Conservation (phyloP, 2,113 vertebrate species). For the Lonchura striata region DNA sequence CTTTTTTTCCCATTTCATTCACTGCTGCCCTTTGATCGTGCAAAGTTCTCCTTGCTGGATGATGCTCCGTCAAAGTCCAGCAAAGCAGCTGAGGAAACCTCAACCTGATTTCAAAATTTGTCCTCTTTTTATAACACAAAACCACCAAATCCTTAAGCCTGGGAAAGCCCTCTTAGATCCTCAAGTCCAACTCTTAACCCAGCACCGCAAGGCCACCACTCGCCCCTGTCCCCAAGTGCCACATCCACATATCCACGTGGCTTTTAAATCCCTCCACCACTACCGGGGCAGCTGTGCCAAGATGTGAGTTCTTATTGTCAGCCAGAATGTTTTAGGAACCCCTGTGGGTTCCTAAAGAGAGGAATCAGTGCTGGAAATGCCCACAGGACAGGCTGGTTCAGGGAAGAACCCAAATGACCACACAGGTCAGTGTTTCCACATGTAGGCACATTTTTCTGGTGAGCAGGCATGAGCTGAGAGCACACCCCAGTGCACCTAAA, state of each 20-base stretch:
- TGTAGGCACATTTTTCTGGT: neutral
- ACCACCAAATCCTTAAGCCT: neutral
- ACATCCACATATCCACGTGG: fast-evolving
- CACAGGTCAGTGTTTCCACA: neutral
- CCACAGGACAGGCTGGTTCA: neutral
- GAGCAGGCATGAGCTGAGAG: neutral
- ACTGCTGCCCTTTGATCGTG: neutral
- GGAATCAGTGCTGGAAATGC: neutral
- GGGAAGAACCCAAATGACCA: neutral
- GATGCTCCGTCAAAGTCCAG: neutral
- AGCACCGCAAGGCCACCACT: neutral
- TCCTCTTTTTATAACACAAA: neutral
- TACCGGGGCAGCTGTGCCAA: neutral
- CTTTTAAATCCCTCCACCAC: neutral
- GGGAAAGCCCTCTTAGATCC: neutral
- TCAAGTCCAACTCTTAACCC: neutral
- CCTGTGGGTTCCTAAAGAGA: neutral
- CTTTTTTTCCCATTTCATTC: neutral
- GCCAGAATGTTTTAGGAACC: neutral
- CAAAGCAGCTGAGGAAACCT: neutral
- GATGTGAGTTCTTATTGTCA: neutral
- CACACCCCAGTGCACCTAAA: neutral
- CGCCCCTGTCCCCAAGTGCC: neutral
- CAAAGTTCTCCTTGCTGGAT: fast-evolving
- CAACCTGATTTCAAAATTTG: neutral